Evolutionary conservation across 2,888 invertebrate genomes (phyloP).

Genomic region (Theristus sp.): DNA sequence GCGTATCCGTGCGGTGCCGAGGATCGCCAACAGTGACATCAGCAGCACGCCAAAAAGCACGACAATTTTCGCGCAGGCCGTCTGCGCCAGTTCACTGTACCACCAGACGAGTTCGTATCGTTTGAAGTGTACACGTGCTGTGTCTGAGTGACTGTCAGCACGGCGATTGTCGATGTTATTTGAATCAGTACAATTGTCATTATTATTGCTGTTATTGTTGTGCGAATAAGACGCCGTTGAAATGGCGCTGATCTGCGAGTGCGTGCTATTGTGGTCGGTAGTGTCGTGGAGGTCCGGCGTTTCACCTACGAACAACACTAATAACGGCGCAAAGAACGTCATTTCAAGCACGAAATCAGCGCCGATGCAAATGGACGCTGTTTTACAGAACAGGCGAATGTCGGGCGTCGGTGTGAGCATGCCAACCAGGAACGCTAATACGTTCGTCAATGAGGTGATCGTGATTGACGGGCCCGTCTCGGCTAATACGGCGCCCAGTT

Average conservation of each 20-base stretch:
- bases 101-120: neutral
- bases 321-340: neutral
- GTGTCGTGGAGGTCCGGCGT: neutral
- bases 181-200: too few relatives aligned
- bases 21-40: neutral
- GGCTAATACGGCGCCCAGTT: neutral
- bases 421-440: neutral
- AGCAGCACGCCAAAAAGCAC: neutral
- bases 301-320: neutral
- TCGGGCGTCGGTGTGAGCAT: neutral
- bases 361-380: neutral
- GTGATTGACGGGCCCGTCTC: neutral
- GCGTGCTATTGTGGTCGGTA: neutral
- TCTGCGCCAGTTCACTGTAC: neutral
- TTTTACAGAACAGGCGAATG: neutral
- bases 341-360: neutral
- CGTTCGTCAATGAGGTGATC: neutral
- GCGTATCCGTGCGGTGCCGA: neutral
- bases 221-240: neutral
- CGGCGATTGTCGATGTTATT: too few relatives aligned
- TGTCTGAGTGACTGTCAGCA: neutral
- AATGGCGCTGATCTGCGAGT: neutral
- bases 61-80: neutral
- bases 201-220: too few relatives aligned
- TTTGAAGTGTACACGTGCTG: too few relatives aligned